phyloP scores from a whole-genome alignment of 2,888 invertebrate genomes.

The Hydrotaea diabolus region DNA sequence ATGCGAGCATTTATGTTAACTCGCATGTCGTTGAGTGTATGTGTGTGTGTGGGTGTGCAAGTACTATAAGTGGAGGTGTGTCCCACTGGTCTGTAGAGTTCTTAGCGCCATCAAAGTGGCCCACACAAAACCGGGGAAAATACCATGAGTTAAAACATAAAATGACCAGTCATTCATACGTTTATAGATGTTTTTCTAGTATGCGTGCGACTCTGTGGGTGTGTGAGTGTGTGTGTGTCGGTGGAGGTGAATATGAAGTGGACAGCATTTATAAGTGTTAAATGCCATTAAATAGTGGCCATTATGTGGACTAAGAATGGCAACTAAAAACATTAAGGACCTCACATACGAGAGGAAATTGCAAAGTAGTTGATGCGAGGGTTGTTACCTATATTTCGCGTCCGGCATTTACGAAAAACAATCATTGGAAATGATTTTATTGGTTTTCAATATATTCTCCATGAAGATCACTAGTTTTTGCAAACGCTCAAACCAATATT shows the following conservation, averaged over 20 bases:
- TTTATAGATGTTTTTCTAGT: constrained; percentile 2
- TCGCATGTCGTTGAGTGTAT: background rate
- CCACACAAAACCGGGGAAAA: background rate
- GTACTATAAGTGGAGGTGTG: background rate
- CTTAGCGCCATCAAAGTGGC: background rate
- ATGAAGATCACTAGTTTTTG: too few species aligned
- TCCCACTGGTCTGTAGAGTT: background rate
- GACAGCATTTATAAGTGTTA: constrained; percentile 38
- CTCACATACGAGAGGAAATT: too few species aligned
- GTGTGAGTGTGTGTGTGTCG: background rate
- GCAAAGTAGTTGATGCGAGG: too few species aligned
- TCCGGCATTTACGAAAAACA: too few species aligned
- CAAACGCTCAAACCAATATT: too few species aligned
- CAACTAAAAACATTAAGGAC: background rate
- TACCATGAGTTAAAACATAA: background rate
- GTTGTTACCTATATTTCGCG: too few species aligned
- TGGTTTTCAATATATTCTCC: too few species aligned
- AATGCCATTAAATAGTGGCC: constrained; percentile 20
- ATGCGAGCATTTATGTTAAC: constrained; percentile 5
- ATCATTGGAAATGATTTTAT: too few species aligned
- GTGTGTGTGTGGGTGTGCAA: too few species aligned
- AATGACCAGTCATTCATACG: background rate
- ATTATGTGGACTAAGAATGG: background rate
- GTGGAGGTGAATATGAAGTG: background rate
- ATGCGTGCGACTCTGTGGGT: background rate